Conservation (phyloP, 1,140 invertebrate species). For the Solenopsis fugax region DNA sequence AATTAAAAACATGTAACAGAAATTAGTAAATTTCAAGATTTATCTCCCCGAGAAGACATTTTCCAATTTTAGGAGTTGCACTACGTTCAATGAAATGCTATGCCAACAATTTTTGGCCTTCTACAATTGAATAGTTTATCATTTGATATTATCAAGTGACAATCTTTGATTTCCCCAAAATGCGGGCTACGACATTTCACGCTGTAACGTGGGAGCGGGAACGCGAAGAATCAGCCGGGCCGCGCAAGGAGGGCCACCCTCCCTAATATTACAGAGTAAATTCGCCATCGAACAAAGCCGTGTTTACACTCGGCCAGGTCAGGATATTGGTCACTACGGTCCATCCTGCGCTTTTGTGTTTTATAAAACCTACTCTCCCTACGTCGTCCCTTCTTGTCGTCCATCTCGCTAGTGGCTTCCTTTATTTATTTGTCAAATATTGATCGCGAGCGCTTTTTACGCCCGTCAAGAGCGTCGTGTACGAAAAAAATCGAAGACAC, state of each 20-base stretch:
- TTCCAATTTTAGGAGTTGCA: not conserved
- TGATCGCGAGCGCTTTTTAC: constrained; percentile 66
- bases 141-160: constrained; percentile 9
- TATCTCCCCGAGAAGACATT: not conserved
- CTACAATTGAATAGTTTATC: constrained; percentile 14
- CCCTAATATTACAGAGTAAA: constrained; percentile 78
- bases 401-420: constrained; percentile 65
- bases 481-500: constrained; percentile 50
- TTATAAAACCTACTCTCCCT: constrained; percentile 74
- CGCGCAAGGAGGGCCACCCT: constrained; percentile 68
- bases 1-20: not conserved
- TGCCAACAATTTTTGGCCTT: not conserved
- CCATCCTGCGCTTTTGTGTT: constrained; percentile 77
- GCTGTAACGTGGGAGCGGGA: constrained; percentile 60
- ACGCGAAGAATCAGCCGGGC: constrained; percentile 66
- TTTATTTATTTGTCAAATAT: constrained; percentile 82
- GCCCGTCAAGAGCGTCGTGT: constrained; percentile 16
- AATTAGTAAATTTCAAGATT: not conserved
- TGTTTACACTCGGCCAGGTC: constrained; percentile 81
- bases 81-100: not conserved
- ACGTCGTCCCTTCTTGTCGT: constrained; percentile 47
- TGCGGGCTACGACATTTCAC: constrained; percentile 57
- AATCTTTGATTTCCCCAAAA: constrained; percentile 43
- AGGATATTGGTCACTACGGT: constrained; percentile 80
- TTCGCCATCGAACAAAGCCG: constrained; percentile 75